Base-by-base conservation (phyloP, 2,113 vertebrate species). In the Lamprologus tigripictilis region DNA sequence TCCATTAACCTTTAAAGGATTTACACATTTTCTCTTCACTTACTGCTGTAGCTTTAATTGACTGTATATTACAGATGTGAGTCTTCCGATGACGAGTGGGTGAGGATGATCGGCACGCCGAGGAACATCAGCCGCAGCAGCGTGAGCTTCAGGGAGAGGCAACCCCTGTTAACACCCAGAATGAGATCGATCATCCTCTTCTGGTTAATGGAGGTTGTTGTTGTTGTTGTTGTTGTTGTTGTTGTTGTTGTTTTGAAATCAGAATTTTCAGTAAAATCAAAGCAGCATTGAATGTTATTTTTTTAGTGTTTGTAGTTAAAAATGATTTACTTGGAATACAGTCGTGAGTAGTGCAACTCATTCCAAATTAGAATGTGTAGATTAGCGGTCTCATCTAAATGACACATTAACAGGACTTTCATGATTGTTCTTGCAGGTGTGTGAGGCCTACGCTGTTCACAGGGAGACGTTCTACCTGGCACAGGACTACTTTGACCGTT, bases 391-490 rank as follows among this genome's bases (percentile, higher is more conserved):
- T 45, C 8, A 16, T 42, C 0, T 73, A 73, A 49, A 49, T 31
- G 9, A 49, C 16, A 96, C 54, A 0, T 13, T 37, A 26, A 26
- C 14, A 12, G 37, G 8, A 23, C 37, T 23, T 71, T 23, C 14
- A 4, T 28, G 21, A 8, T 2, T 63, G 0, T 1, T 54, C 17
- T 0, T 45, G 13, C 37, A 99, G 98, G 98, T 98, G 57, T 97
- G 97, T 12, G 98, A 98, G 92, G 97, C 97, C 6, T 98, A 98
- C 63, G 94, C 96, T 8, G 97, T 99, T 35, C 98, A 98, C 47
- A 96, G 98, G 11, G 97, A 99, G 97, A 99, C 98, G 1, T 98
- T 98, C 93, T 98, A 98, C 93, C 96, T 99, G 80, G 98, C 98
- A 8, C 98, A 98, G 95, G 98, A 99, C 84, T 99, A 98, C 93